These are phyloP conservation scores for Coptodon rendalli DNA, from an alignment of 2,113 vertebrate genomes.

Conservation along the genomic window DNA sequence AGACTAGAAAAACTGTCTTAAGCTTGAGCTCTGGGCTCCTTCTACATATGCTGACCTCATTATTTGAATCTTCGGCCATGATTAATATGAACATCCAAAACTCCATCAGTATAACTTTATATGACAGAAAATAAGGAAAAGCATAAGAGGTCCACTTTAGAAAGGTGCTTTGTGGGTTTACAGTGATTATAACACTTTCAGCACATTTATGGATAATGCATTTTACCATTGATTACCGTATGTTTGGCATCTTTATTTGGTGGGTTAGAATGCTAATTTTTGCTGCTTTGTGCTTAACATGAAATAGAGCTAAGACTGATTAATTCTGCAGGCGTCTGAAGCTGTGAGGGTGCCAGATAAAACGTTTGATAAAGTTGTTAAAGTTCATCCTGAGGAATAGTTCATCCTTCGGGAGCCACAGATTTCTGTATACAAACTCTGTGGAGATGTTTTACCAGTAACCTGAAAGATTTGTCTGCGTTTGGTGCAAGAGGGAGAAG, in stretches of 20 bases:
- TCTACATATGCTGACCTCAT: background rate
- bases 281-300: background rate
- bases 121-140: background rate
- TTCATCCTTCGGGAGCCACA: rapidly evolving
- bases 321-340: background rate
- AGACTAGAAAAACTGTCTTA: background rate
- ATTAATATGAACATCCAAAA: background rate
- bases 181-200: background rate
- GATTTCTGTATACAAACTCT: background rate
- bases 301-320: background rate
- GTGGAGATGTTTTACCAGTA: background rate
- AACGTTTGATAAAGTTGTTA: background rate
- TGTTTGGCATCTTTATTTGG: background rate
- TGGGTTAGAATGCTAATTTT: background rate
- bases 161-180: background rate
- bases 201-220: background rate
- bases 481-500: background rate
- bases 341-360: rapidly evolving
- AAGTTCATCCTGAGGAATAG: background rate
- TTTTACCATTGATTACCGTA: rapidly evolving
- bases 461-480: rapidly evolving
- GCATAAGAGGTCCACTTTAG: background rate
- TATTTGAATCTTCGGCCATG: background rate
- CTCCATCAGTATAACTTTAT: background rate
- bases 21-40: background rate